These are phyloP conservation scores for Pocillopora meandrina DNA, from an alignment of 92 coral and sea anemone genomes.

Conservation along the genomic window DNA sequence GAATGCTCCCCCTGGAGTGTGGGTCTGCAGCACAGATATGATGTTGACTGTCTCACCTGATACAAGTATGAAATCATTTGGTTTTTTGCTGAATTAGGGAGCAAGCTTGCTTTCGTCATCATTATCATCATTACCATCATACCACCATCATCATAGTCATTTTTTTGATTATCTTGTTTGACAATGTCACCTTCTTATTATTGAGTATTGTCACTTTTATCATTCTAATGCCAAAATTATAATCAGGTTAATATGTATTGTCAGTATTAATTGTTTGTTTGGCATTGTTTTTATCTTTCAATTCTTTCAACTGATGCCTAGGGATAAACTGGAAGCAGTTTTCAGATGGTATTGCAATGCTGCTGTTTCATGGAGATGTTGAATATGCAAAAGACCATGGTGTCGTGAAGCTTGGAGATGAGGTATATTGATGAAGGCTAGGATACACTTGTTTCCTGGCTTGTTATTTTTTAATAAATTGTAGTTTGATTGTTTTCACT, in stretches of 20 bases:
- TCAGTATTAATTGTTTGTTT: too few relatives aligned
- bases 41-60: conserved; percentile 73
- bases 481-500: too few relatives aligned
- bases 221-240: too few relatives aligned
- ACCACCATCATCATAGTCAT: too few relatives aligned
- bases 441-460: not conserved
- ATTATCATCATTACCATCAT: not conserved
- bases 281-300: not conserved
- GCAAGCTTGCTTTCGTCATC: not conserved
- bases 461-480: too few relatives aligned
- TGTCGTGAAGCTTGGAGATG: conserved; percentile 69
- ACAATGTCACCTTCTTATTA: not conserved
- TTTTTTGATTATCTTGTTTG: too few relatives aligned
- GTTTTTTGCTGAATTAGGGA: too few relatives aligned
- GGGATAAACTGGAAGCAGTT: conserved; percentile 79
- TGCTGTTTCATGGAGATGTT: conserved; percentile 66
- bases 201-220: too few relatives aligned
- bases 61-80: conserved; percentile 52
- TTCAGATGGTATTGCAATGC: conserved; percentile 72
- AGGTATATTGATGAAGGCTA: conserved; percentile 46
- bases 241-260: too few relatives aligned
- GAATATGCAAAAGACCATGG: conserved; percentile 86
- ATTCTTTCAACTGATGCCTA: not conserved
- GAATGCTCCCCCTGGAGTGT: conserved; percentile 87
- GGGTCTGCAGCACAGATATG: conserved; percentile 99